Conservation (phyloP, 2,888 invertebrate genomes). For the Chalcosyrphus nemorum region DNA sequence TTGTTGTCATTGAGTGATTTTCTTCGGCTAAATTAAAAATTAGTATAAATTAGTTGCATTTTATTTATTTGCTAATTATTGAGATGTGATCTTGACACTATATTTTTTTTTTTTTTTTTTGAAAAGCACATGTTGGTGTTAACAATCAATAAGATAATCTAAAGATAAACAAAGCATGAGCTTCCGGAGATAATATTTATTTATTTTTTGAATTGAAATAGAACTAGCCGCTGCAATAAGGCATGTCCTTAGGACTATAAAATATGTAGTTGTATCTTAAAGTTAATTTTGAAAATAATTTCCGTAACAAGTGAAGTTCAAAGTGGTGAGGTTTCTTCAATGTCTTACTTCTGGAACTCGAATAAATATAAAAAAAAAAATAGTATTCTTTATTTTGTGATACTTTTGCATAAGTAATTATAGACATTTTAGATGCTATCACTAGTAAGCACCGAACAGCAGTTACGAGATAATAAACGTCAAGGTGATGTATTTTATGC, state of each 20-base stretch:
- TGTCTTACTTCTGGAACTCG: too few relatives aligned
- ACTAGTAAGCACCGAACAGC: neutral
- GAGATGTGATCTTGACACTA: constrained; percentile 28
- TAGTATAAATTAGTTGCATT: constrained; percentile 16
- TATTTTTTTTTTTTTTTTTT: too few relatives aligned
- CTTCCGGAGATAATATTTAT: neutral
- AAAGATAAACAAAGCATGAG: neutral
- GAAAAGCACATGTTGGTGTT: neutral
- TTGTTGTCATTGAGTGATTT: neutral
- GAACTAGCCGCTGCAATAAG: too few relatives aligned
- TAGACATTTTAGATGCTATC: neutral
- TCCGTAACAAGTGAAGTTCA: too few relatives aligned
- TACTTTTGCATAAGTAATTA: too few relatives aligned
- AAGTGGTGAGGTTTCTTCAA: too few relatives aligned
- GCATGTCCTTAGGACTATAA: too few relatives aligned
- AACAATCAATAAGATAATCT: neutral
- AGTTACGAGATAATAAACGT: neutral
- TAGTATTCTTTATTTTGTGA: too few relatives aligned
- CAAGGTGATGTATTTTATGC: neutral
- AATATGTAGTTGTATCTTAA: too few relatives aligned
- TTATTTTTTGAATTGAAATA: neutral
- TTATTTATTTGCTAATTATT: constrained; percentile 6
- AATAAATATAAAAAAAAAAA: too few relatives aligned
- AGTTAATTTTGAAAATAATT: too few relatives aligned
- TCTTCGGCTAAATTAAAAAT: constrained; percentile 11